A percentile compares a stretch with the other conserved stretches of the same genome.
Conservation (phyloP, 2,888 invertebrate species). For the Torymus texanus region DNA sequence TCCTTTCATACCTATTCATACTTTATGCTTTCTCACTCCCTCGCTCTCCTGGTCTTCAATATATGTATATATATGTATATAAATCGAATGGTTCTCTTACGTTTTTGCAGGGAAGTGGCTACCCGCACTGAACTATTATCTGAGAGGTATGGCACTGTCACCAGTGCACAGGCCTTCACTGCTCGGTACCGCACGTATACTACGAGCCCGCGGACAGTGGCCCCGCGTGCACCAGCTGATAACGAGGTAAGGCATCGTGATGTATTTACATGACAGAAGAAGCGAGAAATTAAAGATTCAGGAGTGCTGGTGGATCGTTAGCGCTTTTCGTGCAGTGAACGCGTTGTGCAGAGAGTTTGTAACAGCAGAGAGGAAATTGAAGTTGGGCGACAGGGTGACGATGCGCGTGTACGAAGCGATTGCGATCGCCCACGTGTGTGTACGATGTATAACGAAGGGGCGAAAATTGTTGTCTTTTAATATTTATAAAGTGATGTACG, state of each 20-base stretch:
- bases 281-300: background rate
- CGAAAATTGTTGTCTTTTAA: too few species aligned
- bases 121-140: constrained; percentile 78
- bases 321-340: too few species aligned
- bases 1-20: too few species aligned
- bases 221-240: constrained; percentile 82
- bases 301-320: too few species aligned
- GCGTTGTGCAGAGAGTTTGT: too few species aligned
- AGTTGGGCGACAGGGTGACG: too few species aligned
- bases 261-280: background rate
- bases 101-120: constrained; percentile 76
- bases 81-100: constrained; percentile 24
- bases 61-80: constrained; percentile 57
- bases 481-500: too few species aligned
- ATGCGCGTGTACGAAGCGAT: too few species aligned
- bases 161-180: constrained; percentile 78
- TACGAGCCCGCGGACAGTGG: constrained; percentile 81
- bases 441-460: too few species aligned
- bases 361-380: too few species aligned
- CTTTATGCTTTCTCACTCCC: constrained; percentile 8
- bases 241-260: constrained; percentile 77
- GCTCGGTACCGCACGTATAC: constrained; percentile 79
- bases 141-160: constrained; percentile 77
- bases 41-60: constrained; percentile 34
- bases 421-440: too few species aligned